Evolutionary conservation across 2,797 vertebrate genomes (phyloP), one percentile per base, ranked within the genome.

Genomic region (Salmo trutta): DNA sequence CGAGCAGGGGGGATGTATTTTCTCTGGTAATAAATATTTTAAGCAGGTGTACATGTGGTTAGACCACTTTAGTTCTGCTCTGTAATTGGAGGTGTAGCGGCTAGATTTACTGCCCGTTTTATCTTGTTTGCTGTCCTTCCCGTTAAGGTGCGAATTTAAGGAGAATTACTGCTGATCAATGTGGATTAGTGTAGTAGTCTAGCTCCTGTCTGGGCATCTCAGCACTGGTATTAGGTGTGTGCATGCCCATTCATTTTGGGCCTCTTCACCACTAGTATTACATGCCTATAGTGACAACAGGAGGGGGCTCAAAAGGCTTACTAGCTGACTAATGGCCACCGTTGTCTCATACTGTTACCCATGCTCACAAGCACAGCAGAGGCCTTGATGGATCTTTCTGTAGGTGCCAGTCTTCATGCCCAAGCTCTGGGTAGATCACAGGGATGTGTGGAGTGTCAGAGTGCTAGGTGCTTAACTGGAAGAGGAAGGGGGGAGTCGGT

Each of bases 21-120:
- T 86, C 75, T 74, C 71, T 65, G 16, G 73, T 67, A 74, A 82
- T 84, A 78, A 78, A 71, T 83, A 89, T 90, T 89, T 82, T 81
- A 79, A 73, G 82, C 81, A 79, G 80, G 79, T 47, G 77, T 14
- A 56, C 33, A 70, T 78, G 59, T 53, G 16, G 73, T 73, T 19
- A 33, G 31, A n/a, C 8, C 47, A 70, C 86, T 77, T 69, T 67
- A 33, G 77, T 77, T 83, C 84, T 64, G 69, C 74, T 81, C 64
- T 78, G 70, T 88, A 90, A 90, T 86, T 86, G 82, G 84, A 87
- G 79, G 82, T 84, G 78, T 54, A 66, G 82, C 75, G 81, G 87
- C 75, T 54, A 77, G 81, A 77, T 85, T 84, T 86, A 86, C 82
- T 2, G 75, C 54, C n/a, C 1, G 75, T 85, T 82, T 85, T 83